Percentiles rank a stretch among this genome's conserved stretches.
phyloP scores from a whole-genome alignment of 2,888 invertebrate species.

The Latrodectus elegans region DNA sequence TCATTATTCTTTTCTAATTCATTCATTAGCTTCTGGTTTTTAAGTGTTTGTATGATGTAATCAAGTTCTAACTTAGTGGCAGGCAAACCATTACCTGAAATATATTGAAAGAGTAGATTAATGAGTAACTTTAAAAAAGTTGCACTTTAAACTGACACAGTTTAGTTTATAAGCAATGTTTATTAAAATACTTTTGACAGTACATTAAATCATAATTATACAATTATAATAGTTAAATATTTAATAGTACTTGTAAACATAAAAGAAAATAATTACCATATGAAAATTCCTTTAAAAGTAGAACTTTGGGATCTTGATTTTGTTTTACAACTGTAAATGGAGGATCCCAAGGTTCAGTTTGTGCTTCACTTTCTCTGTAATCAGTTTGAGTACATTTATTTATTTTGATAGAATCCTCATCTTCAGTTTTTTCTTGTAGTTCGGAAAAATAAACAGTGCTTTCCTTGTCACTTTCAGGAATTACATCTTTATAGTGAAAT shows the following conservation, averaged over 20 bases:
- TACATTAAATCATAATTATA: background rate
- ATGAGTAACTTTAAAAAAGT: background rate
- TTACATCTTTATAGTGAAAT: background rate
- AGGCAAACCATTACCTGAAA: slow-evolving; percentile 56
- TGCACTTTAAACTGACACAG: background rate
- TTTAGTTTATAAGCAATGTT: background rate
- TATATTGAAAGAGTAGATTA: background rate
- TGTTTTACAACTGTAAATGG: slow-evolving; percentile 15
- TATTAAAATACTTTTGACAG: background rate
- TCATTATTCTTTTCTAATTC: background rate
- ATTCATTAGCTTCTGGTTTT: background rate
- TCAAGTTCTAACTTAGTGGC: slow-evolving; percentile 33
- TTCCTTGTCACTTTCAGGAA: background rate
- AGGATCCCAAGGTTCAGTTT: slow-evolving; percentile 66
- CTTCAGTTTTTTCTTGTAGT: background rate
- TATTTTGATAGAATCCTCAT: background rate
- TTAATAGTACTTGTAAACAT: background rate
- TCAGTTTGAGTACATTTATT: slow-evolving; percentile 42
- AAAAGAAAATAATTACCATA: slow-evolving; percentile 28
- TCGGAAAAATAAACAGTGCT: background rate
- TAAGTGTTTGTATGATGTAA: slow-evolving; percentile 22
- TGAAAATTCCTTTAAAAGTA: slow-evolving; percentile 16
- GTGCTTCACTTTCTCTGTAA: slow-evolving; percentile 58
- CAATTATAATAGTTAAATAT: background rate
- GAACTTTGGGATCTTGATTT: slow-evolving; percentile 30